Conservation (phyloP, 2,113 vertebrate genomes). For the Globicephala melas region DNA sequence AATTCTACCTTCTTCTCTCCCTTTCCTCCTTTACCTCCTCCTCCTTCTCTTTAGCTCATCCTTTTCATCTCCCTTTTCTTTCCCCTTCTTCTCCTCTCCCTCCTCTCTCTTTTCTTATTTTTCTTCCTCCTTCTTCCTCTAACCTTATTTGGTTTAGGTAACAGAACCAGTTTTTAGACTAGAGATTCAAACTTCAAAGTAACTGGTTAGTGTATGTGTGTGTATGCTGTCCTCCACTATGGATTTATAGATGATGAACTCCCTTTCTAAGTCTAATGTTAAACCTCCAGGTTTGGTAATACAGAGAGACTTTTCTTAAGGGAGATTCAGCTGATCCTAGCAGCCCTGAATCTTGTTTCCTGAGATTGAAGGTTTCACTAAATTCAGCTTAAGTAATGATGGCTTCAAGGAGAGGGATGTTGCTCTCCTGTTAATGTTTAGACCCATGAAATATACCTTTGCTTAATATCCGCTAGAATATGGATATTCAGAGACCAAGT, state of each 20-base stretch:
- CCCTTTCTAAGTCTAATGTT: neutral
- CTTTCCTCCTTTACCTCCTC: neutral
- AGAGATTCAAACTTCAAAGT: neutral
- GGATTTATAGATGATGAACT: neutral
- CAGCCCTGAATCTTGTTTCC: neutral
- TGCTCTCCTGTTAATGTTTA: neutral
- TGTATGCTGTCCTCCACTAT: neutral
- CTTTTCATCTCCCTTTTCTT: neutral
- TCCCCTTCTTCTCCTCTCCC: neutral
- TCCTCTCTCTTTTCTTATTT: neutral
- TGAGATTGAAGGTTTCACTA: neutral
- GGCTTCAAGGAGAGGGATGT: neutral
- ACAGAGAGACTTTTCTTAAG: neutral
- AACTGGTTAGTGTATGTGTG: neutral
- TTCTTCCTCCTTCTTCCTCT: neutral
- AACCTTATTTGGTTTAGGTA: neutral
- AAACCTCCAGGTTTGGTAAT: neutral
- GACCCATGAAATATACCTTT: neutral
- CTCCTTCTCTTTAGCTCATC: neutral
- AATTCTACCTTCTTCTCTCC: neutral
- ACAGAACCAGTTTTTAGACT: neutral
- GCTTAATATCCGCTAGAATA: neutral
- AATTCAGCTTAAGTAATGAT: neutral
- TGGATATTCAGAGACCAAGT: neutral
- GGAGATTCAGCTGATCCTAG: neutral